Percentiles rank a stretch among this genome's conserved stretches.
phyloP scores from a whole-genome alignment of 2,888 invertebrate genomes.

The Palloptera scutellata region DNA sequence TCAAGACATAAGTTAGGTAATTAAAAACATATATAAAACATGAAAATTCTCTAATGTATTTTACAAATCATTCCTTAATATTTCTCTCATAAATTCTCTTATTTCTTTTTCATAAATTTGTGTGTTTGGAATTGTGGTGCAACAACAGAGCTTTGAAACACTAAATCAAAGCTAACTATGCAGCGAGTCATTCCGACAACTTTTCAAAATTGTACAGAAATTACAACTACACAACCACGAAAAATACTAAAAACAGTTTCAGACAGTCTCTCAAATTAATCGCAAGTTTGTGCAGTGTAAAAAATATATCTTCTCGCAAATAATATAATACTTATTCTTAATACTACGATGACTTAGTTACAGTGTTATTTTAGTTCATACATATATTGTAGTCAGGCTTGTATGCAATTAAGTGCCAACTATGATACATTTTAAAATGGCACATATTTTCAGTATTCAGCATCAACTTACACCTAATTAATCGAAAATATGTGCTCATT shows the following conservation, averaged over 20 bases:
- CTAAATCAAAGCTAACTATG: neutral
- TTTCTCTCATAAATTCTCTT: no score
- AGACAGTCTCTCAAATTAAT: no score
- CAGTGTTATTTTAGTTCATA: conserved; percentile 19
- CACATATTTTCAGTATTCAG: conserved; percentile 26
- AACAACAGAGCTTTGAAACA: no score
- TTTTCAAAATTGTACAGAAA: conserved; percentile 2
- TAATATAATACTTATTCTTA: neutral
- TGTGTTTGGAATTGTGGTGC: no score
- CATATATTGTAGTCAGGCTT: conserved; percentile 4
- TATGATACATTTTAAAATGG: no score
- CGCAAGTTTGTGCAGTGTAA: neutral
- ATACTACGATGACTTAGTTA: conserved; percentile 13
- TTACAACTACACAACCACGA: neutral
- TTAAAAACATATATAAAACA: no score
- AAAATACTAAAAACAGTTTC: neutral
- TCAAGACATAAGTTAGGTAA: no score
- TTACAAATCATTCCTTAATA: no score
- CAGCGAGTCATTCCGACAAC: conserved; percentile 47
- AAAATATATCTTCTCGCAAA: neutral
- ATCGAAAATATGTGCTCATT: conserved; percentile 33
- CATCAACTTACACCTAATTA: conserved; percentile 36
- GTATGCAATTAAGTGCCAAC: no score
- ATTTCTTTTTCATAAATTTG: no score
- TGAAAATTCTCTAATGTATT: no score